Evolutionary conservation across 2,113 vertebrate species (phyloP).

Genomic region (Osmerus mordax): DNA sequence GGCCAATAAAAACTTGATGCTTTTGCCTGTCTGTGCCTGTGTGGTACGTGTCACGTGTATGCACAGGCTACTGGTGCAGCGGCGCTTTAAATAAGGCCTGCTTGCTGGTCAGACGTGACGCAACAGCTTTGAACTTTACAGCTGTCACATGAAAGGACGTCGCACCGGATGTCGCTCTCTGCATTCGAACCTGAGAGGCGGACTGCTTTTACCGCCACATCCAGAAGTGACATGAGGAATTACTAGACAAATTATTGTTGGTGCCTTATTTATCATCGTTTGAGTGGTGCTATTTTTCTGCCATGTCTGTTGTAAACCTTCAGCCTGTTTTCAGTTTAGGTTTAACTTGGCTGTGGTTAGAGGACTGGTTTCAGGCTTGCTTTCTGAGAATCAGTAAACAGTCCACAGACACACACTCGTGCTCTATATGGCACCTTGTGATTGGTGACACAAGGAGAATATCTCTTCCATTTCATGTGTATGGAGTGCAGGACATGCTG

Average conservation of each 20-base stretch:
- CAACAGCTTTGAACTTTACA: constrained; percentile 49
- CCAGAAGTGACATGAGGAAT: too few relatives aligned
- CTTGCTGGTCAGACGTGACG: constrained; percentile 26
- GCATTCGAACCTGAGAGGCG: too few relatives aligned
- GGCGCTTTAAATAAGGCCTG: constrained; percentile 26
- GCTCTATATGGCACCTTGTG: too few relatives aligned
- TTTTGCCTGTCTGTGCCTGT: background rate
- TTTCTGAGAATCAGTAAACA: too few relatives aligned
- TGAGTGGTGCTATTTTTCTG: constrained; percentile 13
- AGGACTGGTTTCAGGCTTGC: too few relatives aligned
- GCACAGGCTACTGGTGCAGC: constrained; percentile 9
- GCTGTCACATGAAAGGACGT: constrained; percentile 50
- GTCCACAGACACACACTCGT: too few relatives aligned
- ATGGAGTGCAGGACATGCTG: too few relatives aligned
- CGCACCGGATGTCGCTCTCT: background rate
- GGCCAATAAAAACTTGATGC: background rate
- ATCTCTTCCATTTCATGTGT: too few relatives aligned
- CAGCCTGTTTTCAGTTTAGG: background rate
- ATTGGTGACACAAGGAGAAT: too few relatives aligned
- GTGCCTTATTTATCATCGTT: too few relatives aligned
- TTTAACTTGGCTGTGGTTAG: too few relatives aligned
- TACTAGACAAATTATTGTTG: too few relatives aligned
- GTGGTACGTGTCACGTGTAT: background rate
- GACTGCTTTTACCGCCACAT: background rate
- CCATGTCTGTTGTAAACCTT: constrained; percentile 30